Conservation (phyloP, 2,113 vertebrate species). For the Saccopteryx leptura region DNA sequence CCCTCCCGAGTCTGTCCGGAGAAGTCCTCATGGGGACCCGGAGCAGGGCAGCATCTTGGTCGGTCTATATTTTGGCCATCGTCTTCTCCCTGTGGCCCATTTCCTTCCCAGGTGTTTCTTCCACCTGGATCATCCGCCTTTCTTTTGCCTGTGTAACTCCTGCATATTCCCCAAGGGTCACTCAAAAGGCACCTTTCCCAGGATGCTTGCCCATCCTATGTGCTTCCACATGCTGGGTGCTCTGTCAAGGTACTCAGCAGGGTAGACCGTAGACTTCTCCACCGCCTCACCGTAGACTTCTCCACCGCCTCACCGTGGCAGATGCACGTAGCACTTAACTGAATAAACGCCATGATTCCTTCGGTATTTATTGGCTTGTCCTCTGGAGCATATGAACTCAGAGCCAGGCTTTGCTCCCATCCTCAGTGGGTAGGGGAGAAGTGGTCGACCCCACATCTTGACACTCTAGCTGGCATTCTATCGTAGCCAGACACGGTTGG, state of each 20-base stretch:
- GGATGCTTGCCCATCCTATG: fast-evolving
- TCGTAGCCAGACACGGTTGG: not conserved
- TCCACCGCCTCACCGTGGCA: not conserved
- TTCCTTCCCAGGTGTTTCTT: not conserved
- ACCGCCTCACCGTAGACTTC: not conserved
- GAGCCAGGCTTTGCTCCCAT: not conserved
- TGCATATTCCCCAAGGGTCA: not conserved
- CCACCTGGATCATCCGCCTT: not conserved
- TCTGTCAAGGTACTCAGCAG: not conserved
- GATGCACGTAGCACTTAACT: not conserved
- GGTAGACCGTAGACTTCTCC: no score
- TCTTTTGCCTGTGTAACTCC: no score
- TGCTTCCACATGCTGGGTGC: not conserved
- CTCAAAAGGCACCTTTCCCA: not conserved
- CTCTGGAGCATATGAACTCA: not conserved
- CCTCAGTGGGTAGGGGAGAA: not conserved
- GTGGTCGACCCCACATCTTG: not conserved
- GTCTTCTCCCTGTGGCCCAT: not conserved
- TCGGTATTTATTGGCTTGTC: not conserved
- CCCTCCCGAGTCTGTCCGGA: not conserved
- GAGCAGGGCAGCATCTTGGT: not conserved
- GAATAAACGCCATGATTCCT: not conserved
- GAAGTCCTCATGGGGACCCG: not conserved
- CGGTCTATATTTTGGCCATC: not conserved
- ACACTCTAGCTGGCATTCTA: fast-evolving